A percentile compares a stretch with the other conserved stretches of the same genome.
These are phyloP conservation scores for Cynoglossus semilaevis DNA, from an alignment of 2,113 vertebrate species.

Conservation along the genomic window DNA sequence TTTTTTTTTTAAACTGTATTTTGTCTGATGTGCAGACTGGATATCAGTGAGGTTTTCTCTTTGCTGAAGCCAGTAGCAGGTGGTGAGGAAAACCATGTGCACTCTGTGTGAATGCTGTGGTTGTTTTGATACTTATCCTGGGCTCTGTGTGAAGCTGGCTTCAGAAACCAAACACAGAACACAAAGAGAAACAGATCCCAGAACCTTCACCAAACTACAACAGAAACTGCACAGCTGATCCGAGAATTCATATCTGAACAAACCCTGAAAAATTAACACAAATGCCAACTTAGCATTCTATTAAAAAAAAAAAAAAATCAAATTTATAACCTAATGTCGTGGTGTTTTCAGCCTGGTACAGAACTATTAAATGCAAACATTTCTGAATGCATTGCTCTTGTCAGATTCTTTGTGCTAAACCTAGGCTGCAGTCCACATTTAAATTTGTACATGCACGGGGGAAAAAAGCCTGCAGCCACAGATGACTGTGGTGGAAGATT, in stretches of 20 bases:
- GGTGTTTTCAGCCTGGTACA: no score
- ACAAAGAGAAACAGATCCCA: no score
- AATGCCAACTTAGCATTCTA: no score
- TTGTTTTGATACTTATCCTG: conserved; percentile 68
- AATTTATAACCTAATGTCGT: no score
- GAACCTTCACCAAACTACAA: no score
- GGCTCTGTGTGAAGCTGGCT: conserved; percentile 68
- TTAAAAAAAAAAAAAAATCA: no score
- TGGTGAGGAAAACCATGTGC: conserved; percentile 60
- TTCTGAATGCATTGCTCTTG: no score
- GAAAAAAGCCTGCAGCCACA: conserved; percentile 23
- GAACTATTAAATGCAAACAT: no score
- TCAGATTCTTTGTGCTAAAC: no score
- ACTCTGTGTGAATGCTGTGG: conserved; percentile 66
- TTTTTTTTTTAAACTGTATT: conserved; percentile 26
- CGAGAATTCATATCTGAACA: no score
- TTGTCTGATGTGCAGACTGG: conserved; percentile 28
- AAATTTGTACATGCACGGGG: not conserved
- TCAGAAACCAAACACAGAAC: conserved; percentile 18
- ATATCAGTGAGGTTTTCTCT: conserved; percentile 52
- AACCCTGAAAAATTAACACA: no score
- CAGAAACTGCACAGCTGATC: conserved; percentile 9
- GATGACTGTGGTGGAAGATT: not conserved
- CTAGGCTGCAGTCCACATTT: conserved; percentile 2
- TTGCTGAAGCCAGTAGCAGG: conserved; percentile 59